Conservation (phyloP, 2,113 vertebrate species). For the Chrysochloris asiatica region DNA sequence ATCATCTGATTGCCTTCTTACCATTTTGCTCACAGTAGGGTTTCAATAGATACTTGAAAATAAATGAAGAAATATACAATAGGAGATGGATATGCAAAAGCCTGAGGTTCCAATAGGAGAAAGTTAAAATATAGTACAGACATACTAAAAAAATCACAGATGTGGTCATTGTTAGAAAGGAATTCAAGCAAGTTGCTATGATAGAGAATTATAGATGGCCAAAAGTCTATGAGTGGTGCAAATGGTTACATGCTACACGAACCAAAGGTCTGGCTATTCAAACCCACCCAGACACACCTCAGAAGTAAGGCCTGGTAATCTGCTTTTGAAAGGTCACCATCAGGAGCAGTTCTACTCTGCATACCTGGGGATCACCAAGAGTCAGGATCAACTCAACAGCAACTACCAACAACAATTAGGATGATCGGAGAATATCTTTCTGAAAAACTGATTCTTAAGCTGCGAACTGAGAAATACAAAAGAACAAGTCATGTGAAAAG, state of each 20-base stretch:
- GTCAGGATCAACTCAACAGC: neutral
- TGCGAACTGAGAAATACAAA: neutral
- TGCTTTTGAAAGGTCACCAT: neutral
- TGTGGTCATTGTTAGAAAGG: neutral
- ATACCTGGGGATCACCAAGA: neutral
- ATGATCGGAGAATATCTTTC: neutral
- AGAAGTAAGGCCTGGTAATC: neutral
- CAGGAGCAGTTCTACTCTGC: neutral
- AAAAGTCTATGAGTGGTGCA: neutral
- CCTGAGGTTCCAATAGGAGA: neutral
- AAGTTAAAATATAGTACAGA: neutral
- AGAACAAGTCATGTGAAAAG: neutral
- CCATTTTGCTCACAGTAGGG: neutral
- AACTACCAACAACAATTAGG: neutral
- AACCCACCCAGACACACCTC: neutral
- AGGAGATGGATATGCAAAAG: neutral
- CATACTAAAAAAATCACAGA: neutral
- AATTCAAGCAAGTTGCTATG: neutral
- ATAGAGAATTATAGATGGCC: neutral
- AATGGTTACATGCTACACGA: neutral
- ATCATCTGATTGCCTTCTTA: neutral
- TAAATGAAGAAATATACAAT: neutral
- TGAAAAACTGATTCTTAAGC: conserved; percentile 1
- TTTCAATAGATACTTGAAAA: conserved; percentile 9
- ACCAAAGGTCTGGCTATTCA: neutral